These are phyloP conservation scores for Fregetta grallaria DNA, from an alignment of 2,113 vertebrate genomes.

Conservation along the genomic window DNA sequence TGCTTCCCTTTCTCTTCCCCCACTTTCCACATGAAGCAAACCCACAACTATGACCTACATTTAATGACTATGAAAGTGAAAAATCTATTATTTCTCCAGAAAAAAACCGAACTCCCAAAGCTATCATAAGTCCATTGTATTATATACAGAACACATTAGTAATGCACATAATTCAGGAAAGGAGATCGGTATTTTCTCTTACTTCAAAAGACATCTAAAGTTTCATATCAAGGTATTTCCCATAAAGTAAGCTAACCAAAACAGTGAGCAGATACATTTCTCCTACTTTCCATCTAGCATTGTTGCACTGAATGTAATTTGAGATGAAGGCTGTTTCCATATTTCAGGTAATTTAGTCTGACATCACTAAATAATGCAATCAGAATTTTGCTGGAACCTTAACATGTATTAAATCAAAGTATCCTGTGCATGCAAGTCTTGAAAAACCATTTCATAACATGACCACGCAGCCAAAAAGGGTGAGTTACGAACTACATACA, in stretches of 20 bases:
- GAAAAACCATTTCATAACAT: constrained; percentile 13
- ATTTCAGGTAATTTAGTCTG: constrained; percentile 78
- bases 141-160: neutral
- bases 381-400: constrained; percentile 77
- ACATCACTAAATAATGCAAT: constrained; percentile 82
- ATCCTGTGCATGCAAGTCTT: neutral
- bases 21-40: neutral
- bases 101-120: neutral
- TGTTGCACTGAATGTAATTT: constrained; percentile 66
- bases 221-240: neutral
- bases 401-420: constrained; percentile 78
- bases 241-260: constrained; percentile 74
- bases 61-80: neutral
- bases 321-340: constrained; percentile 74
- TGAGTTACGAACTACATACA: neutral
- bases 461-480: neutral
- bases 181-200: neutral
- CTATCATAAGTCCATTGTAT: neutral
- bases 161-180: neutral
- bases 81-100: neutral
- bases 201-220: constrained; percentile 34
- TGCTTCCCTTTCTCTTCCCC: neutral
- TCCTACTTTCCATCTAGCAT: constrained; percentile 43
- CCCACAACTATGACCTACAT: neutral
- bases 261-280: constrained; percentile 46